A percentile compares a stretch with the other conserved stretches of the same genome.
These are phyloP conservation scores for Glossosoma conforme DNA, from an alignment of 1,140 invertebrate genomes.

Conservation along the genomic window DNA sequence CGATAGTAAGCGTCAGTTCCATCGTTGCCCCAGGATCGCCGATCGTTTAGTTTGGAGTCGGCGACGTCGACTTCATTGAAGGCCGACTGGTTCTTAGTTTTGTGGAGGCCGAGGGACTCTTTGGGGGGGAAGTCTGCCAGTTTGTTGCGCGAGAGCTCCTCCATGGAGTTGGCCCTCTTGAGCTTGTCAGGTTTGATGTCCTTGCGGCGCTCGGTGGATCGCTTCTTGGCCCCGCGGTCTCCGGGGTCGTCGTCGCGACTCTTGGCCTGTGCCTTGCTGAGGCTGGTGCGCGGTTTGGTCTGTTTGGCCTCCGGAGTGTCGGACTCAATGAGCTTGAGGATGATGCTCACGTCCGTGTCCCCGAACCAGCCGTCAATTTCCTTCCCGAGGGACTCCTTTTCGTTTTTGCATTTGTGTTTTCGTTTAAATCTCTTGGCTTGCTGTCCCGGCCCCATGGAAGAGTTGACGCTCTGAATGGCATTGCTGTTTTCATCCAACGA, in stretches of 20 bases:
- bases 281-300: conserved; percentile 14
- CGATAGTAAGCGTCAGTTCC: conserved; percentile 51
- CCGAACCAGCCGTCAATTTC: conserved; percentile 62
- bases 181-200: conserved; percentile 44
- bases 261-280: conserved; percentile 32
- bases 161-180: conserved; percentile 62
- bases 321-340: conserved; percentile 56
- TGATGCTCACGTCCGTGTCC: conserved; percentile 53
- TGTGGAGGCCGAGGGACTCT: conserved; percentile 39
- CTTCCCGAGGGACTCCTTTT: conserved; percentile 56
- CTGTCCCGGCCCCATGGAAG: conserved; percentile 49
- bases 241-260: conserved; percentile 40
- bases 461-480: conserved; percentile 52
- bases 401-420: conserved; percentile 54
- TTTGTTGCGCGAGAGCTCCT: conserved; percentile 66
- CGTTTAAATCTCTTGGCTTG: conserved; percentile 51
- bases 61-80: conserved; percentile 36
- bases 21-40: conserved; percentile 56
- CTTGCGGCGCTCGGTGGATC: conserved; percentile 45
- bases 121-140: conserved; percentile 56
- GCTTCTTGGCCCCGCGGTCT: conserved; percentile 43
- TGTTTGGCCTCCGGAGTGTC: conserved; percentile 35
- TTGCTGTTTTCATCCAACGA: conserved; percentile 64
- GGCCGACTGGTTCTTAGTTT: conserved; percentile 40
- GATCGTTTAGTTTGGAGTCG: conserved; percentile 37